phyloP scores from a whole-genome alignment of 2,888 invertebrate species.

The Lordiphosa andalusiaca region DNA sequence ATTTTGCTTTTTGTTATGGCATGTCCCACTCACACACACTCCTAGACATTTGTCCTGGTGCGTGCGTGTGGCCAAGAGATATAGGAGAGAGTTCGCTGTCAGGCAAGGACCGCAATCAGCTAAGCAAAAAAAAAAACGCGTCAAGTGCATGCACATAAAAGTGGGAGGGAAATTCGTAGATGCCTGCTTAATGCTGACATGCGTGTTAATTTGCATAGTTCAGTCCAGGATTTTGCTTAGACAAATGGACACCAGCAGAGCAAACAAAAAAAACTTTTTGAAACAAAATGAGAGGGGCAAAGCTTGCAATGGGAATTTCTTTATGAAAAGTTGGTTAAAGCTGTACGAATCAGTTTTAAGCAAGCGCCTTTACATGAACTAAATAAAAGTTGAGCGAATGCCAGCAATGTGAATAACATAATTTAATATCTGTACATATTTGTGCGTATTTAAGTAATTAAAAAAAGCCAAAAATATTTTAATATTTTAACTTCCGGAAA shows the following conservation, averaged over 20 bases:
- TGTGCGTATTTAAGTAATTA: too few species aligned
- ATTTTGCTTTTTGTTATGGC: constrained; percentile 52
- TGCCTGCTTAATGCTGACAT: constrained; percentile 17
- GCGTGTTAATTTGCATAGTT: constrained; percentile 35
- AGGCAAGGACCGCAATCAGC: constrained; percentile 39
- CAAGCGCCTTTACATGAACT: too few species aligned
- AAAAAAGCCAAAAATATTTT: too few species aligned
- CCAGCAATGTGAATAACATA: too few species aligned
- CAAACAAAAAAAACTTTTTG: too few species aligned
- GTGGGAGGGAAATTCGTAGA: neutral
- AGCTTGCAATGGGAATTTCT: too few species aligned
- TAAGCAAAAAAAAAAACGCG: constrained; percentile 43
- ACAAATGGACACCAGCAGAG: constrained; percentile 12
- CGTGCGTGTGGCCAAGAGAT: constrained; percentile 47
- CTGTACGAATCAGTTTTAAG: too few species aligned
- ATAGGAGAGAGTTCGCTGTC: constrained; percentile 20
- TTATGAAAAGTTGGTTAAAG: too few species aligned
- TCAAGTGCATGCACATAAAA: constrained; percentile 36
- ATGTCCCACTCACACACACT: constrained; percentile 19
- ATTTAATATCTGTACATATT: too few species aligned
- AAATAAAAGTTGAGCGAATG: too few species aligned
- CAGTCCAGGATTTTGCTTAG: constrained; percentile 4
- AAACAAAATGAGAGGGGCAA: too few species aligned
- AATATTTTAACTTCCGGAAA: too few species aligned
- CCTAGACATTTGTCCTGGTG: constrained; percentile 10